A percentile compares a stretch with the other conserved stretches of the same genome.
Conservation (phyloP, 1,140 invertebrate species). For the Gerris buenoi region DNA sequence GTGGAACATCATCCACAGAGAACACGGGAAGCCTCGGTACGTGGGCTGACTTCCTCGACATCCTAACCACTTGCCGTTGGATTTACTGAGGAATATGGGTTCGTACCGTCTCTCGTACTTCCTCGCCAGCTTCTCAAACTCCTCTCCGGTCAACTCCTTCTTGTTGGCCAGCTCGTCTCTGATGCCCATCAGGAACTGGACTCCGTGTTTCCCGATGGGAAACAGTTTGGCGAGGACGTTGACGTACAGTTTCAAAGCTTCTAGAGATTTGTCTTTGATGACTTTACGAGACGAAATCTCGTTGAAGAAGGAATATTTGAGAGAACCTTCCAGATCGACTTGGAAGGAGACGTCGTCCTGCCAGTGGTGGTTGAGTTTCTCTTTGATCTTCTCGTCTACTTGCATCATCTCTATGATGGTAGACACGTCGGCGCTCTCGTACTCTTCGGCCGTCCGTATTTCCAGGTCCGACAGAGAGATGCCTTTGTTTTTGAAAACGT, state of each 20-base stretch:
- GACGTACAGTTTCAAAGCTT: conserved; percentile 57
- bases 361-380: conserved; percentile 24
- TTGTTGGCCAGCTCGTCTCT: conserved; percentile 30
- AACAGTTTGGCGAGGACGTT: conserved; percentile 53
- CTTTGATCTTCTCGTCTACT: conserved; percentile 25
- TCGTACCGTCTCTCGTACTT: conserved; percentile 34
- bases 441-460: conserved; percentile 2
- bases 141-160: conserved; percentile 37
- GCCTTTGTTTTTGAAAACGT: conserved; percentile 34
- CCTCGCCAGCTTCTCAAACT: conserved; percentile 38
- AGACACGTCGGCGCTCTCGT: conserved; percentile 10
- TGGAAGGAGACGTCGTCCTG: conserved; percentile 50
- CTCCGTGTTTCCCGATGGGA: conserved; percentile 48
- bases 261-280: conserved; percentile 51
- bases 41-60: conserved; percentile 61
- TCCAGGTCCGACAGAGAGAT: conserved; percentile 21
- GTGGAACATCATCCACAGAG: conserved; percentile 90
- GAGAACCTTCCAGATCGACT: conserved; percentile 67
- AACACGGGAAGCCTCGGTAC: conserved; percentile 83
- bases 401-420: conserved; percentile 15
- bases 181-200: conserved; percentile 43
- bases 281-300: conserved; percentile 55
- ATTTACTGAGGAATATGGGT: conserved; percentile 38
- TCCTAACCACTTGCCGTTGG: conserved; percentile 52
- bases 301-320: conserved; percentile 60